Evolutionary conservation across 2,797 vertebrate species (phyloP).

Genomic region (Peromyscus attwateri): DNA sequence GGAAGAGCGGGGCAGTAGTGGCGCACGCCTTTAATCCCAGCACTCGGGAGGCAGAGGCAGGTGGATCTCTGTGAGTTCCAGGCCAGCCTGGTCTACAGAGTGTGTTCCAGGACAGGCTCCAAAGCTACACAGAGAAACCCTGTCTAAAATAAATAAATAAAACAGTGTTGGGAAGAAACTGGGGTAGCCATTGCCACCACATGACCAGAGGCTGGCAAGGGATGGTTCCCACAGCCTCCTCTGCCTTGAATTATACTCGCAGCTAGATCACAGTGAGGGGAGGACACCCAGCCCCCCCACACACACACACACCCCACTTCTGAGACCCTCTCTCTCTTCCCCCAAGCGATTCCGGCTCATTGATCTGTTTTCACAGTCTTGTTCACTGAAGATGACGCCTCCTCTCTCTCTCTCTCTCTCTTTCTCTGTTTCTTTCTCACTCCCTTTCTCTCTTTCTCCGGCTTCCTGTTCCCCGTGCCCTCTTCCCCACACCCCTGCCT

Average conservation of each 20-base stretch:
- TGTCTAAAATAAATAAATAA: too few relatives aligned
- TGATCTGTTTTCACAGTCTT: conserved; percentile 52
- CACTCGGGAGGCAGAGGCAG: too few relatives aligned
- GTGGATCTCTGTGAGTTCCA: too few relatives aligned
- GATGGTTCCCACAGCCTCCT: not conserved
- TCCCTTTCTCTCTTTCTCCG: conserved; percentile 21
- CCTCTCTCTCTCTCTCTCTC: conserved; percentile 78
- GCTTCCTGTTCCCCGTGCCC: conserved; percentile 80
- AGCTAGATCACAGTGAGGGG: not conserved
- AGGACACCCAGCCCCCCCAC: not conserved
- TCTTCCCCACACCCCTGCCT: conserved; percentile 71
- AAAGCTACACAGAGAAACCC: too few relatives aligned
- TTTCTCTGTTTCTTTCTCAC: conserved; percentile 31
- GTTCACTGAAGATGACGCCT: conserved; percentile 71
- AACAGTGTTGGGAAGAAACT: not conserved
- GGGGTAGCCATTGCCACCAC: not conserved
- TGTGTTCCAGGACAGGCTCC: too few relatives aligned
- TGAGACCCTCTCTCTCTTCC: not conserved
- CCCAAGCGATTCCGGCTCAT: conserved; percentile 5
- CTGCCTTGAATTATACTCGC: not conserved
- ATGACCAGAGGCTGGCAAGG: not conserved
- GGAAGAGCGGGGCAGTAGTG: too few relatives aligned
- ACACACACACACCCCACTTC: not conserved
- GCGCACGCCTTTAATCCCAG: too few relatives aligned
- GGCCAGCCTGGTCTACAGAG: too few relatives aligned